Conservation (phyloP, 2,888 invertebrate species). For the Microplitis manilae region DNA sequence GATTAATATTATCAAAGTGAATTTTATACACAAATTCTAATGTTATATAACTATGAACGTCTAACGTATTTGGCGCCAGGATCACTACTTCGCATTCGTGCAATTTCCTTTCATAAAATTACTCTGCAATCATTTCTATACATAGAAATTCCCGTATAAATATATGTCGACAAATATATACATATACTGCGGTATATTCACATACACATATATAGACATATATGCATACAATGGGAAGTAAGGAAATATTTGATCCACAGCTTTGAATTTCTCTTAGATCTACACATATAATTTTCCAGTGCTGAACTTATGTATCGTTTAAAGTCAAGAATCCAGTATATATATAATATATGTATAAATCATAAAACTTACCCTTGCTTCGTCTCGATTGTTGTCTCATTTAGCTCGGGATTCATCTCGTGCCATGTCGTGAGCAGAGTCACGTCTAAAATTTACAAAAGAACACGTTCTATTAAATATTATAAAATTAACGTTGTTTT, state of each 20-base stretch:
- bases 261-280: constrained; percentile 1
- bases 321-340: constrained; percentile 5
- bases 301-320: neutral
- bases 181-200: neutral
- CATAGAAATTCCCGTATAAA: neutral
- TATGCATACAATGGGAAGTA: neutral
- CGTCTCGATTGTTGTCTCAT: constrained; percentile 20
- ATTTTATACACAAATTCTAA: neutral
- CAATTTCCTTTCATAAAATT: constrained; percentile 11
- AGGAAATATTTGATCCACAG: neutral
- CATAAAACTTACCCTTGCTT: constrained; percentile 20
- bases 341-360: constrained; percentile 4
- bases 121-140: constrained; percentile 15
- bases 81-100: neutral
- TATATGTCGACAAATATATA: neutral
- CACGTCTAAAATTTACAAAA: constrained; percentile 41
- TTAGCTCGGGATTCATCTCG: constrained; percentile 21
- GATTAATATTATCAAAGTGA: constrained; percentile 1
- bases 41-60: neutral
- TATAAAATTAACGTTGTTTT: neutral
- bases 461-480: constrained; percentile 12
- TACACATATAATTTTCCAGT: constrained; percentile 31
- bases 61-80: neutral
- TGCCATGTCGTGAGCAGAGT: constrained; percentile 42
- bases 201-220: neutral